Evolutionary conservation across 2,797 vertebrate genomes (phyloP).

Genomic region (Balearica regulorum): DNA sequence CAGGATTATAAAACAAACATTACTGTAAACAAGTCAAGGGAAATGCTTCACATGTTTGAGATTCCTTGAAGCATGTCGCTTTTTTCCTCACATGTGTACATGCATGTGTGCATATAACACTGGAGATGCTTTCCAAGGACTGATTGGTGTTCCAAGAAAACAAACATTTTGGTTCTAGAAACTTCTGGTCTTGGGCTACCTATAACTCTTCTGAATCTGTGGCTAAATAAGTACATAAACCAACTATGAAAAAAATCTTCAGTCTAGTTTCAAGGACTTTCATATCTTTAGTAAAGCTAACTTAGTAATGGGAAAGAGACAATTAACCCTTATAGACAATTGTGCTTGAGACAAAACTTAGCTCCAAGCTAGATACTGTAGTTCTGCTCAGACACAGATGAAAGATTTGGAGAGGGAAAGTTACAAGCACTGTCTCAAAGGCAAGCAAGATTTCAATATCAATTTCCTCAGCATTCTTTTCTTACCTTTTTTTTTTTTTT

Average conservation of each 20-base stretch:
- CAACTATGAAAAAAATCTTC: not conserved
- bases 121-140: not conserved
- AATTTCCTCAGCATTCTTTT: not conserved
- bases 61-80: not conserved
- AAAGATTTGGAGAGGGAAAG: not conserved
- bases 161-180: not conserved
- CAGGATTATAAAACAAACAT: not conserved
- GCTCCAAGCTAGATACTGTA: not conserved
- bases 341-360: not conserved
- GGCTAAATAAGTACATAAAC: not conserved
- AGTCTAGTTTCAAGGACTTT: not conserved
- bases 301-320: not conserved
- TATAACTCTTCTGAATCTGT: not conserved
- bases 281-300: not conserved
- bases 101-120: fast-evolving
- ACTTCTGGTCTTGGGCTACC: not conserved
- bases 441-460: not conserved
- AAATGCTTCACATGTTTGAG: not conserved
- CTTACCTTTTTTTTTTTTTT: fast-evolving
- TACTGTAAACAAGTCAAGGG: not conserved
- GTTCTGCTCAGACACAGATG: not conserved
- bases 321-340: not conserved
- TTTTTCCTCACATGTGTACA: not conserved
- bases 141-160: not conserved
- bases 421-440: not conserved